Conservation (phyloP, 1,140 invertebrate species). For the Cydia strobilella region DNA sequence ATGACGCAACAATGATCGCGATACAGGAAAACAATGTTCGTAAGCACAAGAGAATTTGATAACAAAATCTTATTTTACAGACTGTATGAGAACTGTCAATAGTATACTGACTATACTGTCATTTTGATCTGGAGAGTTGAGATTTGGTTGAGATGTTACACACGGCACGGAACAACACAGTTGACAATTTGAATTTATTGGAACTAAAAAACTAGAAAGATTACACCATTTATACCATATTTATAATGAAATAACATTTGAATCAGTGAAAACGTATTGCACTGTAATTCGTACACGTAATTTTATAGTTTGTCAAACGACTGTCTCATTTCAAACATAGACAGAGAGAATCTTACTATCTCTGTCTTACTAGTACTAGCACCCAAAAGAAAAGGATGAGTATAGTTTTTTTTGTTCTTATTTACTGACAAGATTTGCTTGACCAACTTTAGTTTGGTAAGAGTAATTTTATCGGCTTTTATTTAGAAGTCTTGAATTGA, state of each 20-base stretch:
- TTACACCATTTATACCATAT: not conserved
- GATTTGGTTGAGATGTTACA: too few species aligned
- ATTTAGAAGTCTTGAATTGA: not conserved
- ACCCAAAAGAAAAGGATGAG: too few species aligned
- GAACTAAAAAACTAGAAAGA: not conserved
- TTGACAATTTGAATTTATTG: not conserved
- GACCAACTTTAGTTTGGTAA: not conserved
- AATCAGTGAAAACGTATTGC: not conserved
- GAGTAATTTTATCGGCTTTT: not conserved
- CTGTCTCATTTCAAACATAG: too few species aligned
- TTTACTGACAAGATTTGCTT: too few species aligned
- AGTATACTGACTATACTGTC: too few species aligned
- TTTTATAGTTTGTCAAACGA: not conserved
- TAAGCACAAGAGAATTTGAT: slow-evolving; percentile 51
- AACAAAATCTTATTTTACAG: slow-evolving; percentile 41
- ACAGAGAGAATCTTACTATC: too few species aligned
- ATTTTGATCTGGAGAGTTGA: not conserved
- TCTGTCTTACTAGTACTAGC: too few species aligned
- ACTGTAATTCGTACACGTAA: slow-evolving; percentile 21
- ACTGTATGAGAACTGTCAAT: slow-evolving; percentile 12
- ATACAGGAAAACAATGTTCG: slow-evolving; percentile 41
- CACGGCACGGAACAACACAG: not conserved
- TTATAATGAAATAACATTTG: not conserved
- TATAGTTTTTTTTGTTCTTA: too few species aligned
- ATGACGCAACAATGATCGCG: slow-evolving; percentile 41